A percentile compares a stretch with the other conserved stretches of the same genome.
Conservation (phyloP, 1,140 invertebrate species). For the Drosophila athabasca region DNA sequence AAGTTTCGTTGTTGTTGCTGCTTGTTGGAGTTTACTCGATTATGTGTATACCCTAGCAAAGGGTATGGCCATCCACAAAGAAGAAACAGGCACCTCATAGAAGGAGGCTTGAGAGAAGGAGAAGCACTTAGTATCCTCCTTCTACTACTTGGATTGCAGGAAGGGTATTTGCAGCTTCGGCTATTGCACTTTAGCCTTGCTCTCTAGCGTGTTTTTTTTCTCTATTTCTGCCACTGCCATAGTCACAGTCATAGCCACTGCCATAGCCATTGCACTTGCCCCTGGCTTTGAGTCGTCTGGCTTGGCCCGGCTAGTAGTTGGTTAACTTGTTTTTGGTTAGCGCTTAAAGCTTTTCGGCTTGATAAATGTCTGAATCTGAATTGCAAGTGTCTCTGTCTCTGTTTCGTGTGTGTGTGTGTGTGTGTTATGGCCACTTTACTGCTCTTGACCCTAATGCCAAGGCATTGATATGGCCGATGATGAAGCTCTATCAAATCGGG, state of each 20-base stretch:
- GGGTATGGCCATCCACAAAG: too few species aligned
- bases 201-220: slow-evolving; percentile 11
- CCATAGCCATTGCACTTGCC: slow-evolving; percentile 70
- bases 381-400: slow-evolving; percentile 10
- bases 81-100: too few species aligned
- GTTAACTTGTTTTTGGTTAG: slow-evolving; percentile 50
- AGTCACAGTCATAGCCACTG: slow-evolving; percentile 44
- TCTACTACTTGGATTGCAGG: too few species aligned
- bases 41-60: too few species aligned
- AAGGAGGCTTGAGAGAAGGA: too few species aligned
- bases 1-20: slow-evolving; percentile 54
- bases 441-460: slow-evolving; percentile 72
- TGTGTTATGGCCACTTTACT: slow-evolving; percentile 51
- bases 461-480: slow-evolving; percentile 42
- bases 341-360: slow-evolving; percentile 54
- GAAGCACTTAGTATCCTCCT: too few species aligned
- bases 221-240: slow-evolving; percentile 38
- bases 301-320: slow-evolving; percentile 26
- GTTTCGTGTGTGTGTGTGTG: slow-evolving; percentile 22
- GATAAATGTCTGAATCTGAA: slow-evolving; percentile 64
- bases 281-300: slow-evolving; percentile 76
- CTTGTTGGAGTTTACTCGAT: too few species aligned
- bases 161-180: too few species aligned
- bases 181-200: too few species aligned
- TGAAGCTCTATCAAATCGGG: slow-evolving; percentile 32